These are phyloP conservation scores for Physocephala rufipes DNA, from an alignment of 2,888 invertebrate genomes.

Conservation along the genomic window DNA sequence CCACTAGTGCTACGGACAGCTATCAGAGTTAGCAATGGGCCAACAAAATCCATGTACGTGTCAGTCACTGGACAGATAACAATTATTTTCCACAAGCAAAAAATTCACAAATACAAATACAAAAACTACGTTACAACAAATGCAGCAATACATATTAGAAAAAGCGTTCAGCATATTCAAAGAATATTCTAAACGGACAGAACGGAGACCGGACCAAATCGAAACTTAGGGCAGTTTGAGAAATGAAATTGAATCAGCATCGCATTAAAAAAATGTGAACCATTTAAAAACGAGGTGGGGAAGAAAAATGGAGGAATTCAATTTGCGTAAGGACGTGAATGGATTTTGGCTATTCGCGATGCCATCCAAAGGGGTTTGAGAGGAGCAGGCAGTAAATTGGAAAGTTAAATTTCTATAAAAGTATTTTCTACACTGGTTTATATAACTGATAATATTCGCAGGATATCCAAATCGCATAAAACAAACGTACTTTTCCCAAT, in stretches of 20 bases:
- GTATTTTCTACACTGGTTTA: too few species aligned
- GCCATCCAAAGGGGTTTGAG: neutral
- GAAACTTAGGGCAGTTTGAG: neutral
- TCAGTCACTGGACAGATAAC: slow-evolving; percentile 20
- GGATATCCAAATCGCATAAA: too few species aligned
- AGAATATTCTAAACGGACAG: neutral
- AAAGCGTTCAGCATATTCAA: neutral
- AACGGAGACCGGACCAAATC: neutral
- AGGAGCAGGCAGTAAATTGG: neutral
- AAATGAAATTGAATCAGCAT: slow-evolving; percentile 26
- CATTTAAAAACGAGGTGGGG: neutral
- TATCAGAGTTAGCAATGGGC: slow-evolving; percentile 12
- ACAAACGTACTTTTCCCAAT: too few species aligned
- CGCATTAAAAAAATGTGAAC: neutral
- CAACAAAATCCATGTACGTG: slow-evolving; percentile 31
- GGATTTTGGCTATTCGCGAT: neutral
- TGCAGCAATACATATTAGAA: neutral
- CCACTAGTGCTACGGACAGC: neutral
- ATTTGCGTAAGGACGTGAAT: neutral
- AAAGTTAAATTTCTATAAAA: too few species aligned
- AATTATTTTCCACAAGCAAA: slow-evolving; percentile 28
- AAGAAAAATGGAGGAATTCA: too few species aligned
- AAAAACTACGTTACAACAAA: neutral
- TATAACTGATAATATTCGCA: too few species aligned
- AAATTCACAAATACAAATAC: neutral